Percentiles rank a stretch among this genome's conserved stretches.
phyloP scores from a whole-genome alignment of 2,113 vertebrate species.

The Oxyruncus cristatus region DNA sequence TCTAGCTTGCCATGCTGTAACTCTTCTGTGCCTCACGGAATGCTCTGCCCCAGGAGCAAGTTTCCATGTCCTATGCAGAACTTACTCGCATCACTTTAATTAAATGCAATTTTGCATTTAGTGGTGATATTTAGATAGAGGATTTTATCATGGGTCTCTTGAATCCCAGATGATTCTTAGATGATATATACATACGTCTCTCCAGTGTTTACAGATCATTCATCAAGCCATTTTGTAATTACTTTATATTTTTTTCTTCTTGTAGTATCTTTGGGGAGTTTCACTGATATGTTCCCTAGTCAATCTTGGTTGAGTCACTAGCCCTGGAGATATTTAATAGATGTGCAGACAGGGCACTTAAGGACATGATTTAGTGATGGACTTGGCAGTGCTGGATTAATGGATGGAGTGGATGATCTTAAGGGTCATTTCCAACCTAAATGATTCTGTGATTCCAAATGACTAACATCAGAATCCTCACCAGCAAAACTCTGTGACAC shows the following conservation, averaged over 20 bases:
- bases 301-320: not conserved
- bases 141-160: not conserved
- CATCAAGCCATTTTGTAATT: not conserved
- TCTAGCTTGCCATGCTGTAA: not conserved
- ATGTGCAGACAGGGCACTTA: not conserved
- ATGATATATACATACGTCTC: not conserved
- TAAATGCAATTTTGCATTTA: not conserved
- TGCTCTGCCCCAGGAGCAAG: not conserved
- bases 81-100: not conserved
- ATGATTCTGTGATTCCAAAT: not conserved
- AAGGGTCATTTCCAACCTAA: not conserved
- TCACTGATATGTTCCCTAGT: not conserved
- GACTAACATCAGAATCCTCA: not conserved
- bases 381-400: not conserved
- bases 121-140: not conserved
- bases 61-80: not conserved
- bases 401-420: not conserved
- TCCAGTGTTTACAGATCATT: not conserved
- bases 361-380: not conserved
- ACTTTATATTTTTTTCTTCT: not conserved
- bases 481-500: not conserved
- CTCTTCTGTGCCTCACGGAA: not conserved
- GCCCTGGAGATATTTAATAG: not conserved
- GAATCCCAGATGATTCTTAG: not conserved
- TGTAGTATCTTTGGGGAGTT: not conserved